These are phyloP conservation scores for Lepus townsendii DNA, from an alignment of 2,797 vertebrate species.

Conservation along the genomic window DNA sequence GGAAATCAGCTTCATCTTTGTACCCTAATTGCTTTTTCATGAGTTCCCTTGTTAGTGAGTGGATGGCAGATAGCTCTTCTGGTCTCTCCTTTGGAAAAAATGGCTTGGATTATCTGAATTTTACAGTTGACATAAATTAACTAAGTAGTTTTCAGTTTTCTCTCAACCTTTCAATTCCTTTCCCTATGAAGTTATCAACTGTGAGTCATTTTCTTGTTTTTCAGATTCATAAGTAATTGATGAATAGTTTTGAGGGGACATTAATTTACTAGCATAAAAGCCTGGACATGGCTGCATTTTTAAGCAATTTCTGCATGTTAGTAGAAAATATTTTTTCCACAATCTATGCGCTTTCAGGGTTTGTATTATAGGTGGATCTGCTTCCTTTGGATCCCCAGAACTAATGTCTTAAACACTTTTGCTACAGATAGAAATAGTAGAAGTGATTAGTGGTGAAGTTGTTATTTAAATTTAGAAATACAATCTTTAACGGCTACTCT, in stretches of 20 bases:
- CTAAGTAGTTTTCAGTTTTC: conserved; percentile 6
- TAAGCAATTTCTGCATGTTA: neutral
- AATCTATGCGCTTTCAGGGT: neutral
- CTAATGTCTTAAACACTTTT: neutral
- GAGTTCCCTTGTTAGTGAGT: neutral
- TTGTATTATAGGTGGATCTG: neutral
- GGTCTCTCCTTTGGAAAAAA: neutral
- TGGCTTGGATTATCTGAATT: neutral
- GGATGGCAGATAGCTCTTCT: neutral
- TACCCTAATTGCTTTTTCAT: neutral
- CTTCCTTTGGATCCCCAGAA: neutral
- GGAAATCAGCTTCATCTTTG: neutral
- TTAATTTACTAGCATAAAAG: neutral
- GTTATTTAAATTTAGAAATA: conserved; percentile 31
- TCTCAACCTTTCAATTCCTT: neutral
- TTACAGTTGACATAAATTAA: neutral
- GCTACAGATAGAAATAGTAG: neutral
- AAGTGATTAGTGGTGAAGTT: neutral
- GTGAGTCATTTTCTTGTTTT: neutral
- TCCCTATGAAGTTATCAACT: neutral
- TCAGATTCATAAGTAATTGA: neutral
- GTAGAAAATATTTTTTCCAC: neutral
- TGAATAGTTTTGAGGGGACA: neutral
- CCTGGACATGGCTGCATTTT: neutral
- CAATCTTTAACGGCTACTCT: neutral